These are phyloP conservation scores for Podarcis cretensis DNA, from an alignment of 2,113 vertebrate species.

Conservation along the genomic window DNA sequence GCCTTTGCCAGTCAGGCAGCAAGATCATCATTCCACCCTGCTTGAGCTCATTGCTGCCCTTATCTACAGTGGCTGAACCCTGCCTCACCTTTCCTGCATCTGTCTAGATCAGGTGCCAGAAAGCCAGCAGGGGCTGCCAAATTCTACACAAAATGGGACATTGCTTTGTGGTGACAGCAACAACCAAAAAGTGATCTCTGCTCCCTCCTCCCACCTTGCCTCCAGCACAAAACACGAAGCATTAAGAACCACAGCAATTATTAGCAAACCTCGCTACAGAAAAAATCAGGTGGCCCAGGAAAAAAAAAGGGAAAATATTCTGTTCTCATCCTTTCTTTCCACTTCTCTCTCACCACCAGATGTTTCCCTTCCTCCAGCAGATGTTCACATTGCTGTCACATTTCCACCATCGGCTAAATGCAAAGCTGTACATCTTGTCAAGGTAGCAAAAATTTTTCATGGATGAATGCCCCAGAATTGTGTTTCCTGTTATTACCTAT, in stretches of 20 bases:
- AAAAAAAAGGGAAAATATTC: background rate
- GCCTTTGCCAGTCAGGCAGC: conserved; percentile 24
- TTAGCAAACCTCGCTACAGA: background rate
- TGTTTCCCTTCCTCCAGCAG: background rate
- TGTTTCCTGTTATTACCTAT: background rate
- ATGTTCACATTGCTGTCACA: background rate
- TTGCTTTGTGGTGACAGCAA: conserved; percentile 6
- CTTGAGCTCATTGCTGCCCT: conserved; percentile 30
- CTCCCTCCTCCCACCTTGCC: background rate
- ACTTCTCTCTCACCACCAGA: background rate
- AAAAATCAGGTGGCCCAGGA: background rate
- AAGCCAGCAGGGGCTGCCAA: conserved; percentile 36
- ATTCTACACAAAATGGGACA: background rate
- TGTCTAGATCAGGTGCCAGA: conserved; percentile 39
- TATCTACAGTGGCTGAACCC: conserved; percentile 42
- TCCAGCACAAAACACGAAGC: background rate
- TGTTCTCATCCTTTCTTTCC: background rate
- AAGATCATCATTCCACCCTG: conserved; percentile 46
- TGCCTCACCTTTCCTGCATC: conserved; percentile 52
- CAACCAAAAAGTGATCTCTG: background rate
- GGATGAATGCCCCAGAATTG: background rate
- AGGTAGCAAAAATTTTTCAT: background rate
- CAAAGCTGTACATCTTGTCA: background rate
- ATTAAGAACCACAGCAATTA: background rate
- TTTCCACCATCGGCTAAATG: background rate